phyloP scores from a whole-genome alignment of 2,888 invertebrate genomes.

The Thysanoteuthis rhombus region DNA sequence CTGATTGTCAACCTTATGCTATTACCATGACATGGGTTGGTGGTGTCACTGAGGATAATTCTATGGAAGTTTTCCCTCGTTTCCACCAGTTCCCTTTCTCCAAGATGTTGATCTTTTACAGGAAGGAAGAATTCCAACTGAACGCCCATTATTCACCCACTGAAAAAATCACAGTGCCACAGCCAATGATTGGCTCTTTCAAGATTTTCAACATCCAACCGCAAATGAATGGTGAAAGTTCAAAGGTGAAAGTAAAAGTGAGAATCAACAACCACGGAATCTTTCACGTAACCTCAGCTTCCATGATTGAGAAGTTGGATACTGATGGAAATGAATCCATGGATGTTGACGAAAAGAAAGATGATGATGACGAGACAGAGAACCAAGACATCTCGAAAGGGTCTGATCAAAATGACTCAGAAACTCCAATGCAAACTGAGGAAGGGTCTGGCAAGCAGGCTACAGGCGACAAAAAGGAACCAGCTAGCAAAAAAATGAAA shows the following conservation, averaged over 20 bases:
- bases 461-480: constrained; percentile 37
- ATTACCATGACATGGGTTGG: constrained; percentile 72
- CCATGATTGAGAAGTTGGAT: constrained; percentile 68
- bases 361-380: constrained; percentile 59
- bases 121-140: constrained; percentile 87
- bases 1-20: constrained; percentile 89
- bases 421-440: constrained; percentile 42
- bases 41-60: constrained; percentile 69
- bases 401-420: constrained; percentile 27
- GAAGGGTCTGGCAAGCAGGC: constrained; percentile 35
- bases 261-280: constrained; percentile 93
- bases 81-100: constrained; percentile 91
- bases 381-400: constrained; percentile 39
- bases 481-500: constrained; percentile 76
- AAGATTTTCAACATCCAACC: constrained; percentile 76
- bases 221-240: constrained; percentile 86
- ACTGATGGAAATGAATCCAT: constrained; percentile 40
- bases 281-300: constrained; percentile 86
- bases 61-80: constrained; percentile 87
- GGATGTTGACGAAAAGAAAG: constrained; percentile 47
- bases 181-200: constrained; percentile 66
- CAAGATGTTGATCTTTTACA: constrained; percentile 91
- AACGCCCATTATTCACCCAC: constrained; percentile 82
- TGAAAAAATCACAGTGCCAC: constrained; percentile 55
- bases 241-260: constrained; percentile 95